These are phyloP conservation scores for Heteropelma amictum DNA, from an alignment of 2,888 invertebrate species.

Conservation along the genomic window DNA sequence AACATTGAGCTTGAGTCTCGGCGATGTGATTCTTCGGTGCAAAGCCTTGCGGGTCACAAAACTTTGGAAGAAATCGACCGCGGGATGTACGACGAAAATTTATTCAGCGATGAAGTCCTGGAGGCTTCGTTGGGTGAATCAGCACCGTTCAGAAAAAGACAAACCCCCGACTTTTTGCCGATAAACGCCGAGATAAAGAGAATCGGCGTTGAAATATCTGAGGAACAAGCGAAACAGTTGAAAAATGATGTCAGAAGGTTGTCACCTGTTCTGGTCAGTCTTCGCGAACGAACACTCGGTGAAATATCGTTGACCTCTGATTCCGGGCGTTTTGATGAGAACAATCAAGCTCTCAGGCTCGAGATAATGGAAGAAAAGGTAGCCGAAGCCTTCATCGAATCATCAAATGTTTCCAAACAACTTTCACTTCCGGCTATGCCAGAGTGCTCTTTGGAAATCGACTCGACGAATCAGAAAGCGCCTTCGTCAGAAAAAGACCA, in stretches of 20 bases:
- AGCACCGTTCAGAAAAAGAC: conserved; percentile 61
- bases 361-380: neutral
- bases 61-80: neutral
- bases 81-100: conserved; percentile 1
- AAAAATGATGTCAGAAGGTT: conserved; percentile 72
- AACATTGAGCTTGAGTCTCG: neutral
- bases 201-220: conserved; percentile 73
- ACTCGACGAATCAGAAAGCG: neutral
- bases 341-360: neutral
- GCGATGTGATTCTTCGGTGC: neutral
- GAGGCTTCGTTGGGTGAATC: conserved; percentile 18
- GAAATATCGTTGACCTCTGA: conserved; percentile 73
- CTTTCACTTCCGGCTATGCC: neutral
- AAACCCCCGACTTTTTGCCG: conserved; percentile 66
- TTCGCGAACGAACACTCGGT: conserved; percentile 73
- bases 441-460: neutral
- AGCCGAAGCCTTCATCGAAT: neutral
- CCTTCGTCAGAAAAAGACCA: neutral
- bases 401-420: neutral
- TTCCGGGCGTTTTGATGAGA: conserved; percentile 56
- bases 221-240: conserved; percentile 71
- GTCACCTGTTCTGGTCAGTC: conserved; percentile 74
- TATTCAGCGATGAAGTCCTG: conserved; percentile 21
- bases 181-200: conserved; percentile 70
- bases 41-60: neutral